Evolutionary conservation across 1,140 invertebrate genomes (phyloP), one percentile per base, ranked within the genome.

Genomic region (Oryctes rhinoceros): DNA sequence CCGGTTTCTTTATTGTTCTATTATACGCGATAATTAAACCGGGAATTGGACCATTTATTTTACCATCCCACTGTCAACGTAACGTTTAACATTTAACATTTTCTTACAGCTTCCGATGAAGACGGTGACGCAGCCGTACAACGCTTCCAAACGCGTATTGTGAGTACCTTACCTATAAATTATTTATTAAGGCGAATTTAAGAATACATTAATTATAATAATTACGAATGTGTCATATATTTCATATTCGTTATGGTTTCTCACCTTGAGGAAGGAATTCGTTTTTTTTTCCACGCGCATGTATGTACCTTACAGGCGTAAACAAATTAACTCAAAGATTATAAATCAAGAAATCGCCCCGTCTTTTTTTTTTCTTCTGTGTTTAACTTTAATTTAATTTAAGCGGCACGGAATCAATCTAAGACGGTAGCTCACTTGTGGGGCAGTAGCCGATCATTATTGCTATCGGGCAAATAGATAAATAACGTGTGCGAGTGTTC

Each of bases 141-240:
- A 44, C 39, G 39, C 39, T 44, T n/a, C 18, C 53, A 59, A 59
- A 59, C 53, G 53, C 53, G 6, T 18, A 6, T 59, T n/a, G n/a
- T n/a, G 18, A 59, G 3, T 59, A 15, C 53, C 24, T 6, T 59
- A 15, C 53, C 24, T 6, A 59, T 59, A 59, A 59, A 59, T n/a
- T 59, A 59, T 59, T 59, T 59, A 59, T 59, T 59, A 59, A 59
- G n/a, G 15, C 53, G 18, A 59, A 59, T 59, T 59, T 59, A 59
- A 59, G 18, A 59, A 59, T 59, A 59, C 53, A 59, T 59, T 59
- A 59, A 59, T 59, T 59, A 59, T 59, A 59, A 59, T 59, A 59
- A 59, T 59, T 59, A 59, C 53, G 18, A 59, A 59, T 59, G 53
- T 59, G 53, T 59, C 53, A 18, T 59, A 59, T 59, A 59, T 18